Base-by-base conservation (phyloP, 2,797 vertebrate genomes). In the Silurus aristotelis region DNA sequence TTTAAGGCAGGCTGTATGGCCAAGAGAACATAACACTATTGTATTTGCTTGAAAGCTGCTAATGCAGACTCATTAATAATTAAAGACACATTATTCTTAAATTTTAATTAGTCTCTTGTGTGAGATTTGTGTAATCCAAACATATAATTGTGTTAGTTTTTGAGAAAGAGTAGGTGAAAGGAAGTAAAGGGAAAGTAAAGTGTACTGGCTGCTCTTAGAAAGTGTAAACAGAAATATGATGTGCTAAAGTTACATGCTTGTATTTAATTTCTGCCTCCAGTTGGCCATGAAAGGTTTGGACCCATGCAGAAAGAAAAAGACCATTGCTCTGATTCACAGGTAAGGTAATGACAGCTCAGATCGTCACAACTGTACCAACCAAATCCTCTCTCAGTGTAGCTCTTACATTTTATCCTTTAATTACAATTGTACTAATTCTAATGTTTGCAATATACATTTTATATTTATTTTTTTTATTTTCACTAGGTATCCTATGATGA, bases 221-320 rank as follows among this genome's bases (percentile, higher is more conserved):
- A 58, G 3, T 1, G 5, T 58, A 10, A 77, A 77, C 55, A 1
- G 27, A 77, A 60, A 60, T 17, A 77, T 5, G 25, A 25, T 7
- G 31, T 22, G 9, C 7, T 17, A 58, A 6, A 27, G n/a, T 76
- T 31, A 25, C 8, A 25, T 78, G 10, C 56, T 12, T 70, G 27
- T 82, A 22, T 2, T 72, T 68, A 13, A 27, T 83, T 68, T 84
- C 31, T 81, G 6, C 25, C 83, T 77, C 31, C 66, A 95, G 95
- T 95, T 89, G 92, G 93, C 84, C 93, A 93, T 81, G 93, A 95
- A 68, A 95, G 93, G 87, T 95, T 96, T 48, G 90, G 92, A 0
- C 90, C 93, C 0, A 91, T 92, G 72, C 90, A 93, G 87, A 96
- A 96, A 80, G 94, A 95, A 86, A 95, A 92, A 0, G 95, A 96